Evolutionary conservation across 1,140 invertebrate species (phyloP).

Genomic region (Zaprionus gabonicus): DNA sequence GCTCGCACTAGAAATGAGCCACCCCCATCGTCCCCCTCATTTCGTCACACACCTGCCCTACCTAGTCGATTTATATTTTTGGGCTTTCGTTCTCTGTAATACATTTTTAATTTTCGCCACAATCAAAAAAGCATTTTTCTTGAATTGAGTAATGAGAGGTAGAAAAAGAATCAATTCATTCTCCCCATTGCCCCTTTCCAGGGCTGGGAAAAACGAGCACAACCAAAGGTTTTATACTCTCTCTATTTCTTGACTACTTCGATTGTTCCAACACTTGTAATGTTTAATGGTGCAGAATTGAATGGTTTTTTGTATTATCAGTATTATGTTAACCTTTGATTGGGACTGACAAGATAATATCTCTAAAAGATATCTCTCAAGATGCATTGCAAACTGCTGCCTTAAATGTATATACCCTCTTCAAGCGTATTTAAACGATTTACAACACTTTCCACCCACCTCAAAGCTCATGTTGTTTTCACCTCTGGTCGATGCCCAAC

Average conservation of each 20-base stretch:
- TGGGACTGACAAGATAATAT: no score
- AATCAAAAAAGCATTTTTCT: conserved; percentile 34
- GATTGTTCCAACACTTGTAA: no score
- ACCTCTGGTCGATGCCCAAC: no score
- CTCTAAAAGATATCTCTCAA: no score
- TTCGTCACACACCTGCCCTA: not conserved
- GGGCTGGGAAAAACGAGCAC: not conserved
- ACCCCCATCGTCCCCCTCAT: not conserved
- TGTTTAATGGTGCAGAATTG: no score
- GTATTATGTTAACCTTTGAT: no score
- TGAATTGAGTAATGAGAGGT: conserved; percentile 17
- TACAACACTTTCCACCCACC: not conserved
- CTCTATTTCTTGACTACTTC: no score
- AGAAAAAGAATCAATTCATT: conserved; percentile 23
- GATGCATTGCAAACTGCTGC: no score
- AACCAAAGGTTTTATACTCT: no score
- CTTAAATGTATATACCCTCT: no score
- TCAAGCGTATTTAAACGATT: not conserved
- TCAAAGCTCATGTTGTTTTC: not conserved
- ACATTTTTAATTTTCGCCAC: conserved; percentile 50
- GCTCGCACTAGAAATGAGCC: conserved; percentile 26
- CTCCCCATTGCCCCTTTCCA: not conserved
- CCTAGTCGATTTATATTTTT: conserved; percentile 39
- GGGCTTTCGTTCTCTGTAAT: conserved; percentile 20
- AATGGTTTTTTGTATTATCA: no score